Evolutionary conservation across 2,888 invertebrate genomes (phyloP), one percentile per base, ranked within the genome.

Genomic region (Ceriagrion tenellum): DNA sequence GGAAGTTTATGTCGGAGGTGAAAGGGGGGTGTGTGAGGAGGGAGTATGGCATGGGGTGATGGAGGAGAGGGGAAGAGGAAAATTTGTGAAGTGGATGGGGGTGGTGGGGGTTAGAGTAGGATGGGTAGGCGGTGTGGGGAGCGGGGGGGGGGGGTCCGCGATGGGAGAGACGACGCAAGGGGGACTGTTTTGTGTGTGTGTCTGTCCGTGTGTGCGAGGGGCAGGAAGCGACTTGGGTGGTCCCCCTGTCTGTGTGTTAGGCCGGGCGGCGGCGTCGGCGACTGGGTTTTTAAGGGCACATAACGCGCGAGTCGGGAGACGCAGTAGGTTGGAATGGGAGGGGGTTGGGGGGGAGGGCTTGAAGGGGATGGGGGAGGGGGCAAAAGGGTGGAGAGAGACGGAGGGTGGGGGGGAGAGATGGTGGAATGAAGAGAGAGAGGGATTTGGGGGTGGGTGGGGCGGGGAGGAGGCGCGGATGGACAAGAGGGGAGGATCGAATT

Each of bases 181-280:
- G 59, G 30, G n/a, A 35, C 35, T 35, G 40, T 47, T 47, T 2
- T 47, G 47, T 47, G 47, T 47, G 47, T 47, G 47, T 47, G 59
- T 4, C 4, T 47, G 47, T 47, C 4, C 8, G 47, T 4, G 47
- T 26, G 40, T 16, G 30, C 4, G 59, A 18, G 23, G 59, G 59
- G 91, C 91, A 91, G 91, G 91, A 91, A 91, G 63, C 91, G 40
- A 59, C 91, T 91, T 91, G 91, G 91, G 91, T 91, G 91, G 91
- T 91, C 91, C 8, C n/a, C 47, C 8, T 47, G 47, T 69, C 40
- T 18, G 20, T 55, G 55, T 56, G 56, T 55, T 55, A 18, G 63
- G 91, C 91, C 63, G 63, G 91, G 63, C 47, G 47, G 47, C 47
- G 8, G 47, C 2, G 47, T 47, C 47, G 47, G 47, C 47, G 47